Conservation (phyloP, 2,113 vertebrate genomes). For the Poeciliopsis retropinna region DNA sequence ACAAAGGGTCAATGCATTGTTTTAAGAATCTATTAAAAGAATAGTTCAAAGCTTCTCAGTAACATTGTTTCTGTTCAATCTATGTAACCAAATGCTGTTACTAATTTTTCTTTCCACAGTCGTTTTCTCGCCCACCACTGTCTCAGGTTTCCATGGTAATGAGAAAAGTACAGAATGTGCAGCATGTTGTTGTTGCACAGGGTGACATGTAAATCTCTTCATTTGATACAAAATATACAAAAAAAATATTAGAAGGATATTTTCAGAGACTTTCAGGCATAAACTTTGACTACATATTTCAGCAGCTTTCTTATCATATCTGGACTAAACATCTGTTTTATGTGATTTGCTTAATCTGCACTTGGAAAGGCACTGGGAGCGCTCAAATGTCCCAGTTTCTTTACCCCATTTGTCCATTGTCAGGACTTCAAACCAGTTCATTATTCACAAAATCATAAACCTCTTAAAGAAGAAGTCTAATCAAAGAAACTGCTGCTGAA, state of each 20-base stretch:
- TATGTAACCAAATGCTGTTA: not conserved
- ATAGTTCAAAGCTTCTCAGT: too few relatives aligned
- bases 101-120: not conserved
- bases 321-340: not conserved
- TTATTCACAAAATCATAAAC: constrained; percentile 14
- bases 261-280: not conserved
- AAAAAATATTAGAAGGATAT: not conserved
- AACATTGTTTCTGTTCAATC: too few relatives aligned
- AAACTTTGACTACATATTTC: not conserved
- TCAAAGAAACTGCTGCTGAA: not conserved
- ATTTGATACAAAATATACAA: not conserved
- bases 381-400: constrained; percentile 24
- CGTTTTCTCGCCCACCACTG: constrained; percentile 10
- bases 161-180: not conserved
- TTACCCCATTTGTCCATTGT: not conserved
- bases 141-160: constrained; percentile 50
- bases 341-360: not conserved
- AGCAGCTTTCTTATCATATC: not conserved
- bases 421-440: constrained; percentile 14
- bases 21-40: too few relatives aligned
- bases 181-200: not conserved
- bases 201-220: not conserved
- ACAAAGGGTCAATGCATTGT: too few relatives aligned
- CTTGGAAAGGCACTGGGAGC: constrained; percentile 4
- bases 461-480: not conserved